phyloP scores from a whole-genome alignment of 2,888 invertebrate species.

The Drosophila meridiana region DNA sequence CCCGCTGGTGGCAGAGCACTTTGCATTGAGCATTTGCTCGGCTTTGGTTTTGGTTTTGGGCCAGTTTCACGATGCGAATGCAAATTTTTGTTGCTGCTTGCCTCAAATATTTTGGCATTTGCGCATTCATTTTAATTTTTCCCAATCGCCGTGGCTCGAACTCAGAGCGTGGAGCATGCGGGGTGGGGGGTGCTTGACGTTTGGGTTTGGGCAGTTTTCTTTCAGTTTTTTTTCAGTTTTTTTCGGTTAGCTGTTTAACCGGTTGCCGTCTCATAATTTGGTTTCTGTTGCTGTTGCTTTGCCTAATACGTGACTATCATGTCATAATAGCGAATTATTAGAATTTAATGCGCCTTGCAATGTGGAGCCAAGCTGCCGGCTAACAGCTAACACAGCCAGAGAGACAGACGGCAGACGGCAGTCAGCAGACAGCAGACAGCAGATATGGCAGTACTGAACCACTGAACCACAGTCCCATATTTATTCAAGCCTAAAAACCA shows the following conservation, averaged over 20 bases:
- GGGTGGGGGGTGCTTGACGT: neutral
- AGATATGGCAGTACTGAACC: slow-evolving; percentile 39
- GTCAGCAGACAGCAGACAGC: slow-evolving; percentile 18
- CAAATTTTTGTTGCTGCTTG: slow-evolving; percentile 56
- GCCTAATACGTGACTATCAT: slow-evolving; percentile 80
- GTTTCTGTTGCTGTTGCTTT: slow-evolving; percentile 65
- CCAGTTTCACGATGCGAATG: slow-evolving; percentile 64
- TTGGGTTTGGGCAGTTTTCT: slow-evolving; percentile 17
- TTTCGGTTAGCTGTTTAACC: slow-evolving; percentile 64
- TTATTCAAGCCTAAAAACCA: slow-evolving; percentile 51
- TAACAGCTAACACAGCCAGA: slow-evolving; percentile 13
- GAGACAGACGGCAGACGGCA: slow-evolving; percentile 19
- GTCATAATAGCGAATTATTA: slow-evolving; percentile 81
- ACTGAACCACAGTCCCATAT: slow-evolving; percentile 61
- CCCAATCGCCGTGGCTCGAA: slow-evolving; percentile 38
- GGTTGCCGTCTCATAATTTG: slow-evolving; percentile 77
- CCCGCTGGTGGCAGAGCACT: slow-evolving; percentile 30
- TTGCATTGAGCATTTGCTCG: slow-evolving; percentile 43
- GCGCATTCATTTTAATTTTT: slow-evolving; percentile 78
- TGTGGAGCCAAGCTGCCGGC: slow-evolving; percentile 41
- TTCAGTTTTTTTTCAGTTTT: slow-evolving; percentile 10
- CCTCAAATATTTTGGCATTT: slow-evolving; percentile 78
- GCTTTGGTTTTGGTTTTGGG: slow-evolving; percentile 56
- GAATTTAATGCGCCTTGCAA: slow-evolving; percentile 74
- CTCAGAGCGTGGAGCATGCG: slow-evolving; percentile 3